These are phyloP conservation scores for Paramisgurnus dabryanus DNA, from an alignment of 2,113 vertebrate species.

Conservation along the genomic window DNA sequence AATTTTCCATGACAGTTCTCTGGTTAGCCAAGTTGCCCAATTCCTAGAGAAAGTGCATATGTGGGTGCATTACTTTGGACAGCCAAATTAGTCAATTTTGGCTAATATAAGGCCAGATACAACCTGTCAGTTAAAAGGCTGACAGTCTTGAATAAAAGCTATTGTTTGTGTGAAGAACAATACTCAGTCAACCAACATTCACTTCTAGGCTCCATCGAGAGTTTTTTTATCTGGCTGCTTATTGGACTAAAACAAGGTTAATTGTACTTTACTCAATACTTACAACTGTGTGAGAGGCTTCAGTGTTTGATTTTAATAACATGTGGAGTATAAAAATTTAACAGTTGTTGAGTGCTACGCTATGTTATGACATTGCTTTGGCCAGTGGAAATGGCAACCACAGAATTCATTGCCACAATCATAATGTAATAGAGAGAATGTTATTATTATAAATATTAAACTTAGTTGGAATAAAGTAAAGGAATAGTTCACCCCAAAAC, in stretches of 20 bases:
- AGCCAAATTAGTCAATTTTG: conserved; percentile 48
- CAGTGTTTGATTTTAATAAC: too few species aligned
- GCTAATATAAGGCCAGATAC: conserved; percentile 35
- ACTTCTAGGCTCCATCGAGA: background rate
- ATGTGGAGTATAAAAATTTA: too few species aligned
- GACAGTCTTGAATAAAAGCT: conserved; percentile 15
- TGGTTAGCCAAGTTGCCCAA: conserved; percentile 24
- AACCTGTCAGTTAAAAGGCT: conserved; percentile 8
- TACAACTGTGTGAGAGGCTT: too few species aligned
- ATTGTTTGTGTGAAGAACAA: background rate
- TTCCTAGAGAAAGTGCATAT: conserved; percentile 17
- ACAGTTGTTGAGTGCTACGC: too few species aligned
- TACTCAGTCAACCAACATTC: background rate
- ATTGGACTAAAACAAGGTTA: background rate
- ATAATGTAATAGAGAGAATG: too few species aligned
- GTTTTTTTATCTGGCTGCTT: background rate
- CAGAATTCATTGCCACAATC: too few species aligned
- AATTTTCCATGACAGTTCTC: conserved; percentile 30
- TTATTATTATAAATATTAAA: too few species aligned
- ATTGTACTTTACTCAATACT: background rate
- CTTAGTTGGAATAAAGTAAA: too few species aligned
- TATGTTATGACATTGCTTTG: too few species aligned
- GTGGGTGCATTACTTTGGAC: conserved; percentile 24
- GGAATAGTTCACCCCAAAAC: too few species aligned
- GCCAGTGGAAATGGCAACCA: too few species aligned